Conservation (phyloP, 2,113 vertebrate species). For the Neogobius melanostomus region DNA sequence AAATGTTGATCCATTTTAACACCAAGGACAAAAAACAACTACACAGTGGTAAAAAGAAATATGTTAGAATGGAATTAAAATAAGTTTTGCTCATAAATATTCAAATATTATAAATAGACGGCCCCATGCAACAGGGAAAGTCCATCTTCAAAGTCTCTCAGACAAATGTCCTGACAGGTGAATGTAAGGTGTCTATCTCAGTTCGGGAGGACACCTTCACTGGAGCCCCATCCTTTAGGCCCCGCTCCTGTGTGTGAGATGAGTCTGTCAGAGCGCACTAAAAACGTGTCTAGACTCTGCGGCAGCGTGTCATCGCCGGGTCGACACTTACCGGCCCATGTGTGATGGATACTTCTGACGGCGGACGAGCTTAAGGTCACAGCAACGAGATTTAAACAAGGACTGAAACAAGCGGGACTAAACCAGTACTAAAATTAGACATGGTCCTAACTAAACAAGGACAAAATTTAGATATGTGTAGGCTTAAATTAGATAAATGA, state of each 20-base stretch:
- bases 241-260: conserved; percentile 1
- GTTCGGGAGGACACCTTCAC: conserved; percentile 3
- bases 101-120: not conserved
- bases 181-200: not conserved
- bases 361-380: not conserved
- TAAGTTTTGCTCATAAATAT: not conserved
- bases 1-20: too few relatives aligned
- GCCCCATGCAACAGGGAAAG: not conserved
- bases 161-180: not conserved
- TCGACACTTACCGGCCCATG: conserved; percentile 25
- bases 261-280: conserved; percentile 11
- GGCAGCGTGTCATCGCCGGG: conserved; percentile 16
- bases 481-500: not conserved
- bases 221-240: conserved; percentile 10
- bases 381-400: not conserved
- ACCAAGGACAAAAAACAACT: too few relatives aligned
- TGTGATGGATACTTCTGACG: conserved; percentile 22
- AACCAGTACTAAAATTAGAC: not conserved
- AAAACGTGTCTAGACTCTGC: conserved; percentile 16
- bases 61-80: not conserved
- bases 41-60: too few relatives aligned
- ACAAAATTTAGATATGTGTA: not conserved
- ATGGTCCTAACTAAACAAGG: not conserved
- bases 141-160: not conserved
- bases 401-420: not conserved